Percentiles rank a stretch among this genome's conserved stretches.
Conservation (phyloP, 2,113 vertebrate species). For the Petroica traversi region DNA sequence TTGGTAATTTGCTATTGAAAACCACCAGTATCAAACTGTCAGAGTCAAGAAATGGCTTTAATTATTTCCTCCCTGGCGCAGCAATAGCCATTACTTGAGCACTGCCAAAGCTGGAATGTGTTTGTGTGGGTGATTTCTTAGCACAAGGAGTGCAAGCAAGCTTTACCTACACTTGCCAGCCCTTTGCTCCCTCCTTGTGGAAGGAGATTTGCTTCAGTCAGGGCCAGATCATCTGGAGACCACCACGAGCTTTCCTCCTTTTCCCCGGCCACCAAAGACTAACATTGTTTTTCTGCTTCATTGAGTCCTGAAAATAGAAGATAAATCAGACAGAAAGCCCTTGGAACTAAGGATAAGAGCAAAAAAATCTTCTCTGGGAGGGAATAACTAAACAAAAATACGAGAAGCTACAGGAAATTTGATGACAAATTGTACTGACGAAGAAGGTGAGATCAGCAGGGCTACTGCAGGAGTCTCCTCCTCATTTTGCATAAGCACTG, state of each 20-base stretch:
- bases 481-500: background rate
- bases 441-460: background rate
- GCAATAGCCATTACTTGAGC: constrained; percentile 34
- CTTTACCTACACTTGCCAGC: constrained; percentile 19
- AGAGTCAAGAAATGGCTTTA: constrained; percentile 64
- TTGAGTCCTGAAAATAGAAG: background rate
- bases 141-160: background rate
- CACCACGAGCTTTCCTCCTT: background rate
- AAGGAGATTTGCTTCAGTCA: background rate
- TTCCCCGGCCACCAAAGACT: background rate
- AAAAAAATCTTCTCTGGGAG: background rate
- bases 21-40: constrained; percentile 47
- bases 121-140: constrained; percentile 20
- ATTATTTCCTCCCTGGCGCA: constrained; percentile 63
- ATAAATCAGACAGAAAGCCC: constrained; percentile 5
- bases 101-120: background rate
- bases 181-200: background rate
- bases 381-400: background rate
- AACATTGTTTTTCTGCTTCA: constrained; percentile 24
- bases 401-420: background rate
- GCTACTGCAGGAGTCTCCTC: background rate
- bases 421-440: background rate
- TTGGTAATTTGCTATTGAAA: constrained; percentile 66
- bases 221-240: background rate
- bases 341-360: background rate